Conservation (phyloP, 2,888 invertebrate species). For the Sphaeridia pumilis region DNA sequence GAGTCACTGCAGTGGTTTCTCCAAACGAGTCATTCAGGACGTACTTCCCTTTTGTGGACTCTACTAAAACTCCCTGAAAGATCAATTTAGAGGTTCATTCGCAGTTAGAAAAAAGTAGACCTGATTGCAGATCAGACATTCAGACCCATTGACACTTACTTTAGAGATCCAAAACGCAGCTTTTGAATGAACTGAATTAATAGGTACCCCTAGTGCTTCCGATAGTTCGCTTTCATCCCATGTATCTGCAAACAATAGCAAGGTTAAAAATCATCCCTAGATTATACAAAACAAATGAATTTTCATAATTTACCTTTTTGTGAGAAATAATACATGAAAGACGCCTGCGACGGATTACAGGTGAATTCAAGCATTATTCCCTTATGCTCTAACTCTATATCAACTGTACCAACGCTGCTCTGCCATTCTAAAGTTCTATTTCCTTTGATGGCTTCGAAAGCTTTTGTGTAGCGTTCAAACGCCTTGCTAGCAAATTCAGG, state of each 20-base stretch:
- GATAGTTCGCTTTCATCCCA: constrained; percentile 83
- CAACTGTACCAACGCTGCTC: constrained; percentile 80
- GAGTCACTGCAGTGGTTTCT: neutral
- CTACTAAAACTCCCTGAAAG: constrained; percentile 23
- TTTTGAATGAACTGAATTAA: constrained; percentile 69
- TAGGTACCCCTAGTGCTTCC: constrained; percentile 72
- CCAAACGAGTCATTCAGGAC: constrained; percentile 22
- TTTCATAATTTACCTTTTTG: constrained; percentile 51
- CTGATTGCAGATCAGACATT: no score
- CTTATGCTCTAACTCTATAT: constrained; percentile 77
- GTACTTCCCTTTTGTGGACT: constrained; percentile 21
- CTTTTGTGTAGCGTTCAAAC: constrained; percentile 73
- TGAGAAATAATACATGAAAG: constrained; percentile 87
- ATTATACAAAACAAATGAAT: neutral
- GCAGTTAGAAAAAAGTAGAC: no score
- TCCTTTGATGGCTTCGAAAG: constrained; percentile 73
- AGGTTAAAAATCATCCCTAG: neutral
- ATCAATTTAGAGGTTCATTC: neutral
- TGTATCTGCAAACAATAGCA: constrained; percentile 45
- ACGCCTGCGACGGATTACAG: constrained; percentile 86
- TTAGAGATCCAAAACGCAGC: constrained; percentile 92
- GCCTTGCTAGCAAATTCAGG: constrained; percentile 68
- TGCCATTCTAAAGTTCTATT: constrained; percentile 91
- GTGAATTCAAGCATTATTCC: constrained; percentile 65
- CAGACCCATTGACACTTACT: constrained; percentile 37